These are phyloP conservation scores for Tuta absoluta DNA, from an alignment of 2,888 invertebrate genomes.

Conservation along the genomic window DNA sequence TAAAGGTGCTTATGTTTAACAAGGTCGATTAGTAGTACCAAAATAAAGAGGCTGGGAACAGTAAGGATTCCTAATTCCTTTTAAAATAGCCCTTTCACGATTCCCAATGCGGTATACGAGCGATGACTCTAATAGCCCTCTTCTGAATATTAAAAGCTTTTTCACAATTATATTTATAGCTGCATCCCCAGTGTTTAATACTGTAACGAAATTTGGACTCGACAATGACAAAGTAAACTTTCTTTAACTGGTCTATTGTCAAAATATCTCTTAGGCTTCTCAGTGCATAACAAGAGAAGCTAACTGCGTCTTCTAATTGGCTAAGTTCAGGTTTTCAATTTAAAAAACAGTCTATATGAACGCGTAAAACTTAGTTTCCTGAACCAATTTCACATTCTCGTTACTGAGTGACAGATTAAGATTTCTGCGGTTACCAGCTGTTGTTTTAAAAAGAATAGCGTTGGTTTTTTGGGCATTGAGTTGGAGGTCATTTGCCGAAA, in stretches of 20 bases:
- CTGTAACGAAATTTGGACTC: slow-evolving; percentile 27
- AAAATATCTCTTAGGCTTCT: neutral
- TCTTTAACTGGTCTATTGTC: neutral
- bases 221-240: slow-evolving; percentile 9
- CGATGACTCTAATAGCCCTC: too few relatives aligned
- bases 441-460: neutral
- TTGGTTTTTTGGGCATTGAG: slow-evolving; percentile 14
- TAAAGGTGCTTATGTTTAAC: too few relatives aligned
- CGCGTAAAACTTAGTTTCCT: neutral
- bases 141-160: too few relatives aligned
- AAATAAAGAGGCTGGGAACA: too few relatives aligned
- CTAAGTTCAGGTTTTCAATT: neutral
- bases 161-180: too few relatives aligned
- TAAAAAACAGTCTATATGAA: neutral
- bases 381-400: neutral
- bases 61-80: too few relatives aligned
- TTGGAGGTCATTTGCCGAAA: too few relatives aligned
- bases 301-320: neutral
- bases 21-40: too few relatives aligned
- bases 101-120: too few relatives aligned
- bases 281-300: slow-evolving; percentile 2
- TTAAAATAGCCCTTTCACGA: too few relatives aligned
- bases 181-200: slow-evolving; percentile 24
- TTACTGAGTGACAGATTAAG: neutral
- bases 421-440: neutral